A percentile compares a stretch with the other conserved stretches of the same genome.
Evolutionary conservation across 2,888 invertebrate genomes (phyloP).

Genomic region (Trichogramma dendrolimi): DNA sequence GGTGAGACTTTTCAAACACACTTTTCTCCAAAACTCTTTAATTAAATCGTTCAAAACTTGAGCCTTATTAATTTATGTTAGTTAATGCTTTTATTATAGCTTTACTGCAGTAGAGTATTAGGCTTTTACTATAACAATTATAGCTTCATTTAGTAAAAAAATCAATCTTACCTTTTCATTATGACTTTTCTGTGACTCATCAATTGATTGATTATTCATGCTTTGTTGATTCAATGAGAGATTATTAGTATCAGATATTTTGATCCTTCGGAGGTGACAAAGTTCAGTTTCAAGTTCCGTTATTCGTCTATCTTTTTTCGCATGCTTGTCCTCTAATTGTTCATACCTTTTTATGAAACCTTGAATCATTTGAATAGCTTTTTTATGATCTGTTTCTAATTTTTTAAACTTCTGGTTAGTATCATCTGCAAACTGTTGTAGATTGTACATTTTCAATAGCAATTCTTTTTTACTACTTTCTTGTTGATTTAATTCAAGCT

Average conservation of each 20-base stretch:
- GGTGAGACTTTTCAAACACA: too few relatives aligned
- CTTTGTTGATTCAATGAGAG: too few relatives aligned
- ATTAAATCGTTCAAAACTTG: too few relatives aligned
- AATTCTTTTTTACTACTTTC: slow-evolving; percentile 47
- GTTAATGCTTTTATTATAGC: too few relatives aligned
- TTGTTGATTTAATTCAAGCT: slow-evolving; percentile 39
- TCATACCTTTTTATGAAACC: slow-evolving; percentile 58
- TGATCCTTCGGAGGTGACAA: slow-evolving; percentile 25
- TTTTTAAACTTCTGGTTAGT: slow-evolving; percentile 48
- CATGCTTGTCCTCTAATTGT: slow-evolving; percentile 54
- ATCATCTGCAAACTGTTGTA: slow-evolving; percentile 38
- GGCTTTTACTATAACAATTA: not conserved
- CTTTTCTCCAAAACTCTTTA: too few relatives aligned
- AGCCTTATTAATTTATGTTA: too few relatives aligned
- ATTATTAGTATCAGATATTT: too few relatives aligned
- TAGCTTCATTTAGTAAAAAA: slow-evolving; percentile 5
- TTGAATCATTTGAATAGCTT: slow-evolving; percentile 59
- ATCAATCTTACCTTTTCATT: not conserved
- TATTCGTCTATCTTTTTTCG: slow-evolving; percentile 42
- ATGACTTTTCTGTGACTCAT: too few relatives aligned
- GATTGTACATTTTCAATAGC: slow-evolving; percentile 41
- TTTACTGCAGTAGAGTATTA: too few relatives aligned
- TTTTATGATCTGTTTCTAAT: slow-evolving; percentile 56
- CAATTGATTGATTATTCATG: too few relatives aligned
- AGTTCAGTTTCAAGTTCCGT: slow-evolving; percentile 40